Evolutionary conservation across 1,140 invertebrate genomes (phyloP).

Genomic region (Halictus rubicundus): DNA sequence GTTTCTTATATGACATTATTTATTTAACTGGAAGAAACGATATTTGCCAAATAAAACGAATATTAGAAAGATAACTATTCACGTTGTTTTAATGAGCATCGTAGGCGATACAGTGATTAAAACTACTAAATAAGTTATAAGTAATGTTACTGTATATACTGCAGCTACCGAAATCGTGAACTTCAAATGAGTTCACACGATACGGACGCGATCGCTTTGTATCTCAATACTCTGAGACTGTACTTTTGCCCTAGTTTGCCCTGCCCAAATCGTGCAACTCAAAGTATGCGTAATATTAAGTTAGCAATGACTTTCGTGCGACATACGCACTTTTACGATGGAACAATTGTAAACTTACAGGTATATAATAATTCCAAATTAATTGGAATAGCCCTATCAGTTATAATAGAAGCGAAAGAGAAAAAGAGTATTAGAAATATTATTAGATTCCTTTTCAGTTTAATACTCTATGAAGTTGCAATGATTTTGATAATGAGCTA

Average conservation of each 20-base stretch:
- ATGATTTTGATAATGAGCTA: slow-evolving; percentile 29
- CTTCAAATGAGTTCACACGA: not conserved
- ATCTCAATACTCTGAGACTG: not conserved
- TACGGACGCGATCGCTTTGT: not conserved
- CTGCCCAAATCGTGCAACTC: slow-evolving; percentile 32
- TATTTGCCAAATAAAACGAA: slow-evolving; percentile 18
- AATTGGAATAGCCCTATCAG: slow-evolving; percentile 21
- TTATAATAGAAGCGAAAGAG: slow-evolving; percentile 2
- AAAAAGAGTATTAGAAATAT: slow-evolving; percentile 20
- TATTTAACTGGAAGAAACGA: slow-evolving; percentile 7
- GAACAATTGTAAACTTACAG: slow-evolving; percentile 16
- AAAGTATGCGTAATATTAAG: slow-evolving; percentile 34
- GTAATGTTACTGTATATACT: not conserved
- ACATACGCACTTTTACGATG: slow-evolving; percentile 8
- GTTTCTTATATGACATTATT: slow-evolving; percentile 9
- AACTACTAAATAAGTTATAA: slow-evolving; percentile 21
- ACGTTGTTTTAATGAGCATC: slow-evolving; percentile 20
- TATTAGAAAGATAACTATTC: slow-evolving; percentile 4
- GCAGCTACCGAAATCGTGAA: slow-evolving; percentile 8
- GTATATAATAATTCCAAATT: slow-evolving; percentile 22
- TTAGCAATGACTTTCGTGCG: slow-evolving; percentile 10
- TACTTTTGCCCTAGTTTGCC: slow-evolving; percentile 43
- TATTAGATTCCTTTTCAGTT: slow-evolving; percentile 15
- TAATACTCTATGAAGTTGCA: slow-evolving; percentile 26
- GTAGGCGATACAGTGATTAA: not conserved